These are phyloP conservation scores for Acrocephalus arundinaceus DNA, from an alignment of 2,113 vertebrate genomes.

Conservation along the genomic window DNA sequence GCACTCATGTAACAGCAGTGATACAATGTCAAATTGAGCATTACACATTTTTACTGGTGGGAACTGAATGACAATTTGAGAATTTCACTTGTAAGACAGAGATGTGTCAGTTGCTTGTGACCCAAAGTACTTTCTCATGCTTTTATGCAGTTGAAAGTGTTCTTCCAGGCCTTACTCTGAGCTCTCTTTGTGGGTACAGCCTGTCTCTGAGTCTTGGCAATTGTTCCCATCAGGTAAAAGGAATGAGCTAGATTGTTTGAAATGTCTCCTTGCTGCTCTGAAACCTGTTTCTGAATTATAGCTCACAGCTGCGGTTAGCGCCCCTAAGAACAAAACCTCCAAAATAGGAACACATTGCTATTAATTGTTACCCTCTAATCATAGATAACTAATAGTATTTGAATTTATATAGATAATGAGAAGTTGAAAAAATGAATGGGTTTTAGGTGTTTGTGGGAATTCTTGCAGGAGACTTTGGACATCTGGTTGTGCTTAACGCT, in stretches of 20 bases:
- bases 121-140: neutral
- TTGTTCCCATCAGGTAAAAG: neutral
- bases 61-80: neutral
- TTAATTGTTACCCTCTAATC: neutral
- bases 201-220: neutral
- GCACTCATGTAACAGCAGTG: neutral
- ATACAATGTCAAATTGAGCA: rapidly evolving
- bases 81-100: neutral
- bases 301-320: neutral
- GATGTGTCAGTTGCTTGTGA: neutral
- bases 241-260: neutral
- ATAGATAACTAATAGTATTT: neutral
- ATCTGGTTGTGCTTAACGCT: neutral
- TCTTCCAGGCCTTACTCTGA: neutral
- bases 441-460: neutral
- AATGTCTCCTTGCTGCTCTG: neutral
- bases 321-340: neutral
- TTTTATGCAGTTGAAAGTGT: neutral
- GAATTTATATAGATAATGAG: neutral
- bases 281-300: neutral
- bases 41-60: neutral
- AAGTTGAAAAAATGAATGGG: neutral
- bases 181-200: neutral
- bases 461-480: neutral
- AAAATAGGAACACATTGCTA: neutral